Evolutionary conservation across 2,888 invertebrate genomes (phyloP).

Genomic region (Nowickia ferox): DNA sequence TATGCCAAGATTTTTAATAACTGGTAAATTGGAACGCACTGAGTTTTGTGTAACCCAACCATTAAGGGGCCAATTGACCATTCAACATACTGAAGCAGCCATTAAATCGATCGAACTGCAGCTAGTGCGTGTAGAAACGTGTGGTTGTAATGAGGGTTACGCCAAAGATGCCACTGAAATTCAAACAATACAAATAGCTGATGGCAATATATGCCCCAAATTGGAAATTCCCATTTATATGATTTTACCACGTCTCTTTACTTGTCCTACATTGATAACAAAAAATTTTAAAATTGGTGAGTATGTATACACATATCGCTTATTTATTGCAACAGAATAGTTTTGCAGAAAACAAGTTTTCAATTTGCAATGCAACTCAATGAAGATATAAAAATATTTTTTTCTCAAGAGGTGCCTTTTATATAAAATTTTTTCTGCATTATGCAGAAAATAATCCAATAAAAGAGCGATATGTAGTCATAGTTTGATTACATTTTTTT

Average conservation of each 20-base stretch:
- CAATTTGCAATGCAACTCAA: too few relatives aligned
- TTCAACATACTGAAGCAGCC: slow-evolving; percentile 91
- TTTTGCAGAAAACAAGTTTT: too few relatives aligned
- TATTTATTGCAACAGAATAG: too few relatives aligned
- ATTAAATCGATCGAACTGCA: slow-evolving; percentile 97
- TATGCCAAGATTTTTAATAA: slow-evolving; percentile 92
- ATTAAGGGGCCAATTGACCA: slow-evolving; percentile 93
- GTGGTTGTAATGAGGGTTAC: slow-evolving; percentile 96
- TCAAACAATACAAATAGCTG: slow-evolving; percentile 98
- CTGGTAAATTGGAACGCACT: slow-evolving; percentile 92
- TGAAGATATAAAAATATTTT: too few relatives aligned
- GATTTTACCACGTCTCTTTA: slow-evolving; percentile 97
- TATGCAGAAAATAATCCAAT: too few relatives aligned
- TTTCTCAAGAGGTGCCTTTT: too few relatives aligned
- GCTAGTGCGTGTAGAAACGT: slow-evolving; percentile 96
- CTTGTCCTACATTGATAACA: slow-evolving; percentile 95
- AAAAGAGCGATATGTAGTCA: too few relatives aligned
- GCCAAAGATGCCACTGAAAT: slow-evolving; percentile 98
- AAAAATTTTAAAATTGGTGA: slow-evolving; percentile 97
- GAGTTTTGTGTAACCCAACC: slow-evolving; percentile 93
- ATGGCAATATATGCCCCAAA: slow-evolving; percentile 93
- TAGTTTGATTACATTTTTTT: neutral
- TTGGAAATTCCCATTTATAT: slow-evolving; percentile 95
- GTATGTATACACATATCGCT: slow-evolving; percentile 70
- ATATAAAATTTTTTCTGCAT: too few relatives aligned